Conservation (phyloP, 2,797 vertebrate genomes). For the Holocentrus rufus region DNA sequence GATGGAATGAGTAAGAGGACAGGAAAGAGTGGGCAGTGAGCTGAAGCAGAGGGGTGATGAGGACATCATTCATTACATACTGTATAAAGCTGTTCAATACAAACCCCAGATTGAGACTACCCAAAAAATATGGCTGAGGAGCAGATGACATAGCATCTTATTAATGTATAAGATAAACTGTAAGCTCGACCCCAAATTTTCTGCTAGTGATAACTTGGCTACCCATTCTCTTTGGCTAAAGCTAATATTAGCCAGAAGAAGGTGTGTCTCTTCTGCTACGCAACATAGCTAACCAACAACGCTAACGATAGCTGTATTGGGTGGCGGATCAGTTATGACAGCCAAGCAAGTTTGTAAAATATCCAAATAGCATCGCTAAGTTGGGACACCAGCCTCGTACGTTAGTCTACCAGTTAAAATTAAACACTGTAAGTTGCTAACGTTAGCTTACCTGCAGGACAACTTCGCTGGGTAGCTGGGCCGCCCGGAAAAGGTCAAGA, state of each 20-base stretch:
- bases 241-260: conserved; percentile 76
- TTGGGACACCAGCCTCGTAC: background rate
- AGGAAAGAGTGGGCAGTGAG: conserved; percentile 48
- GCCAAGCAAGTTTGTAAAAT: conserved; percentile 26
- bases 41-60: conserved; percentile 28
- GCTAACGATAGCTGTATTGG: conserved; percentile 50
- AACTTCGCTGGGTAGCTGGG: conserved; percentile 95
- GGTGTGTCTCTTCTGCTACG: conserved; percentile 75
- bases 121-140: background rate
- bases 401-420: background rate
- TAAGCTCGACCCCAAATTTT: background rate
- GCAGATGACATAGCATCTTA: background rate
- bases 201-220: conserved; percentile 6
- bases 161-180: background rate
- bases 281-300: conserved; percentile 65
- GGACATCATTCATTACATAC: conserved; percentile 1
- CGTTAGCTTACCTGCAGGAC: conserved; percentile 90
- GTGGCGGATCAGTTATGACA: conserved; percentile 52
- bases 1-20: conserved; percentile 24
- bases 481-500: conserved; percentile 96
- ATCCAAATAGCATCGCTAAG: background rate
- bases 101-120: background rate
- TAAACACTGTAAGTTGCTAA: conserved; percentile 6
- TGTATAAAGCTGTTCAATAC: background rate
- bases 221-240: conserved; percentile 32